phyloP scores from a whole-genome alignment of 2,797 vertebrate species.

The Catamblyrhynchus diadema region DNA sequence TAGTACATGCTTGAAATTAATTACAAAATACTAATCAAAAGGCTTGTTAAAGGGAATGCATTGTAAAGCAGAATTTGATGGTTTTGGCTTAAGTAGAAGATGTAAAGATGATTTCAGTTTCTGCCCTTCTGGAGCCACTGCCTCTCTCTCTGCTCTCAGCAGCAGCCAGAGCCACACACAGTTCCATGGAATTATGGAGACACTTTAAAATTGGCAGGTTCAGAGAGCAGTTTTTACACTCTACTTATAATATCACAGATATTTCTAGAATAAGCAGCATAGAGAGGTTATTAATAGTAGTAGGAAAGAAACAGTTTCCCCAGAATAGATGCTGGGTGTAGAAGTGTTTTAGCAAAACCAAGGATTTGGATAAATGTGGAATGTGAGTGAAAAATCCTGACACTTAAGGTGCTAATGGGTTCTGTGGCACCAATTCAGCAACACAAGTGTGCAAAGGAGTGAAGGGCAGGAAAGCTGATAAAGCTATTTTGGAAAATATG shows the following conservation, averaged over 20 bases:
- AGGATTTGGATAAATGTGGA: background rate
- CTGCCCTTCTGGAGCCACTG: background rate
- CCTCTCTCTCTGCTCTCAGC: background rate
- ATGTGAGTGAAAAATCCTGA: background rate
- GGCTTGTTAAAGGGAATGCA: background rate
- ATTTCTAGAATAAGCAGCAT: background rate
- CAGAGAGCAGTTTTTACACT: background rate
- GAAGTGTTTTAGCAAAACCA: background rate
- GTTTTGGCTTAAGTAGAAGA: background rate
- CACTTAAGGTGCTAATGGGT: background rate
- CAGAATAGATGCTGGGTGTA: background rate
- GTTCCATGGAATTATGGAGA: background rate
- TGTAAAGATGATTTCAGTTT: background rate
- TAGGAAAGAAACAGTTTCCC: background rate
- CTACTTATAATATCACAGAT: background rate
- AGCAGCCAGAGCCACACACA: background rate
- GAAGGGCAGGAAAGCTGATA: background rate
- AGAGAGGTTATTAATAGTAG: slow-evolving; percentile 15
- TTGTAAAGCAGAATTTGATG: background rate
- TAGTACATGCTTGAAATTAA: background rate
- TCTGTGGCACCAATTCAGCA: background rate
- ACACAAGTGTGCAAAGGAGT: background rate
- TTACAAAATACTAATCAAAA: background rate
- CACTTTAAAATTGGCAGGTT: background rate
- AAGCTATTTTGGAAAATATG: background rate